phyloP scores from a whole-genome alignment of 2,113 vertebrate species.

The Lepisosteus osseus region DNA sequence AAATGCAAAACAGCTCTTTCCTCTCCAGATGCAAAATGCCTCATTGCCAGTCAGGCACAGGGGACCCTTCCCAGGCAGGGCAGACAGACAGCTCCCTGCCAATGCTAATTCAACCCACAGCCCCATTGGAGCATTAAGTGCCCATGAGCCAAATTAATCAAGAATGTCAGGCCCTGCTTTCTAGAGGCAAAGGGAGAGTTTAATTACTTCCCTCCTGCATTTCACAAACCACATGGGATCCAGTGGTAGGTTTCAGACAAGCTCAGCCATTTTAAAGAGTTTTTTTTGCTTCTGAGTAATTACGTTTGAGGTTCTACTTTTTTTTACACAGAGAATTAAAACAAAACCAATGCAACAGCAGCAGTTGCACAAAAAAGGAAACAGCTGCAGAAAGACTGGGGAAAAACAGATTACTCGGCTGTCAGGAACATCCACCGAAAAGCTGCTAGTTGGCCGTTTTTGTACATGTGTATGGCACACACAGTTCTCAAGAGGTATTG shows the following conservation, averaged over 20 bases:
- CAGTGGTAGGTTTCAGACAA: not conserved
- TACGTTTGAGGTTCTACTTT: not conserved
- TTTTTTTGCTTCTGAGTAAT: not conserved
- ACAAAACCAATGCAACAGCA: not conserved
- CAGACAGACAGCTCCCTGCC: slow-evolving; percentile 15
- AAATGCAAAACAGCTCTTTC: not conserved
- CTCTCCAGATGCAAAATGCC: not conserved
- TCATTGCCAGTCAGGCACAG: not conserved
- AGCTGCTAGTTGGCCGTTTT: no score
- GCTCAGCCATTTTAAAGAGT: not conserved
- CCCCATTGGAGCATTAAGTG: not conserved
- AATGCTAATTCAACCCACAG: slow-evolving; percentile 5
- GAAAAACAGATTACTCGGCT: no score
- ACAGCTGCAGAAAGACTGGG: no score
- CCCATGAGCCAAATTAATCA: slow-evolving; percentile 13
- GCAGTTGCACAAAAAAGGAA: not conserved
- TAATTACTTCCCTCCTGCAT: slow-evolving; percentile 8
- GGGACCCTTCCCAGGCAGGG: not conserved
- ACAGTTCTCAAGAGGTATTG: not conserved
- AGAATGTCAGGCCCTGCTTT: slow-evolving; percentile 4
- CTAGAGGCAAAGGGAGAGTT: not conserved
- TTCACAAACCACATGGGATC: not conserved
- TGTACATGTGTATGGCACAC: not conserved
- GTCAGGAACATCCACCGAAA: no score
- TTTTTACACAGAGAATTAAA: not conserved